phyloP scores from a whole-genome alignment of 2,113 vertebrate species.

The Upupa epops region DNA sequence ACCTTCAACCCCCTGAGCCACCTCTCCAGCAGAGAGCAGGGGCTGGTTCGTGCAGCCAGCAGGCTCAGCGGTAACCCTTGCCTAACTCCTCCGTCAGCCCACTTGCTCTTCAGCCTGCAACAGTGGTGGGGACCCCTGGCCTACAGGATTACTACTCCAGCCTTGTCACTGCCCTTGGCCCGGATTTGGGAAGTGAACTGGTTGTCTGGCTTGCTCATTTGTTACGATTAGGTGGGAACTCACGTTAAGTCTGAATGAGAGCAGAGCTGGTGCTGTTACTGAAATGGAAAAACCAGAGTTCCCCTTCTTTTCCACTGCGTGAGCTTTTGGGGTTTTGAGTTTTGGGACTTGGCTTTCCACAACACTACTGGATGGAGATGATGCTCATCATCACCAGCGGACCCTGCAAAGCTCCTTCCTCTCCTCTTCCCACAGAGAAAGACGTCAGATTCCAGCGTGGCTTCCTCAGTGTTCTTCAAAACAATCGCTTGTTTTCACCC shows the following conservation, averaged over 20 bases:
- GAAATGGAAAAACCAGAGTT: not conserved
- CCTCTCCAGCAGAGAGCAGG: not conserved
- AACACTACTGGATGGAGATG: not conserved
- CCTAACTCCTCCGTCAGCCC: not conserved
- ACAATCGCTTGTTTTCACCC: constrained; percentile 1
- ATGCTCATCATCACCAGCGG: not conserved
- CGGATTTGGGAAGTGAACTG: not conserved
- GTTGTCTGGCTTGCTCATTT: not conserved
- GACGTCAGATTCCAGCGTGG: not conserved
- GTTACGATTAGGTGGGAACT: not conserved
- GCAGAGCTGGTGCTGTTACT: fast-evolving
- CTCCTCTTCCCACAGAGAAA: not conserved
- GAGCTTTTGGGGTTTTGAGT: no score
- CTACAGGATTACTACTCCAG: not conserved
- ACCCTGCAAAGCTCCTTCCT: not conserved
- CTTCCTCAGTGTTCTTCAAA: not conserved
- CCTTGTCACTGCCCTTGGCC: not conserved
- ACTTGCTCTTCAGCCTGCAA: not conserved
- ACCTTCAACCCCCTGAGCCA: not conserved
- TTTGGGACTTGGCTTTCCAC: not conserved
- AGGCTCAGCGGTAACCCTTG: not conserved
- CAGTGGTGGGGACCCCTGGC: not conserved
- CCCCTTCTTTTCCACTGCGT: no score
- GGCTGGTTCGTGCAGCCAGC: not conserved
- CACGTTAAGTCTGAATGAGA: not conserved